Evolutionary conservation across 2,113 vertebrate species (phyloP).

Genomic region (Lethenteron camtschaticum): DNA sequence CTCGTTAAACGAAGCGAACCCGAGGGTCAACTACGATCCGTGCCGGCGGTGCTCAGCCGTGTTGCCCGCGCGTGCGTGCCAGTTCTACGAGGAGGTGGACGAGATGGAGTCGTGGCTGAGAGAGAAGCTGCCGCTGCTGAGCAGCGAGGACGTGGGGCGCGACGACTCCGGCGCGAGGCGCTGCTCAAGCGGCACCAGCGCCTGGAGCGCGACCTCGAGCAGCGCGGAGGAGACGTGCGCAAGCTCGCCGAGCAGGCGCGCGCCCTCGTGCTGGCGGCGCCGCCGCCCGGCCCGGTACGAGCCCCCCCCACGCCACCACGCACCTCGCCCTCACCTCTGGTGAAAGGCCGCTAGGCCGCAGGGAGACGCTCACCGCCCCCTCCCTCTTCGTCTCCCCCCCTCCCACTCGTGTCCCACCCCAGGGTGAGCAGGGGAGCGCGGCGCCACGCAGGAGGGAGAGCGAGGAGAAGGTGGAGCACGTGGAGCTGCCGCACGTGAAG

Average conservation of each 20-base stretch:
- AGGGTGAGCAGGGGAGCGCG: neutral
- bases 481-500: conserved; percentile 16
- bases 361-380: neutral
- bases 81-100: conserved; percentile 44
- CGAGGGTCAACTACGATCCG: too few species aligned
- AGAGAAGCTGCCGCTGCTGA: conserved; percentile 30
- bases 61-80: neutral
- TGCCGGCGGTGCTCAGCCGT: neutral
- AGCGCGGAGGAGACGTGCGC: conserved; percentile 31
- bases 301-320: neutral
- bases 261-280: conserved; percentile 20
- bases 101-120: conserved; percentile 43
- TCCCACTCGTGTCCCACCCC: neutral
- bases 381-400: neutral
- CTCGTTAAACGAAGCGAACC: too few species aligned
- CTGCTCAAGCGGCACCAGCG: conserved; percentile 36
- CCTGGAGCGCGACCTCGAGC: conserved; percentile 29
- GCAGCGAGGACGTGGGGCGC: conserved; percentile 29
- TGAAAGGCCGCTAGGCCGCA: neutral
- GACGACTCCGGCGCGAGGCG: conserved; percentile 24
- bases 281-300: conserved; percentile 6
- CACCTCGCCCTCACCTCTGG: neutral
- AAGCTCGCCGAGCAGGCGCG: conserved; percentile 33
- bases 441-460: neutral
- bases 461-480: conserved; percentile 3